Percentiles rank a stretch among this genome's conserved stretches.
phyloP scores from a whole-genome alignment of 2,888 invertebrate species.

The Altica lythri region DNA sequence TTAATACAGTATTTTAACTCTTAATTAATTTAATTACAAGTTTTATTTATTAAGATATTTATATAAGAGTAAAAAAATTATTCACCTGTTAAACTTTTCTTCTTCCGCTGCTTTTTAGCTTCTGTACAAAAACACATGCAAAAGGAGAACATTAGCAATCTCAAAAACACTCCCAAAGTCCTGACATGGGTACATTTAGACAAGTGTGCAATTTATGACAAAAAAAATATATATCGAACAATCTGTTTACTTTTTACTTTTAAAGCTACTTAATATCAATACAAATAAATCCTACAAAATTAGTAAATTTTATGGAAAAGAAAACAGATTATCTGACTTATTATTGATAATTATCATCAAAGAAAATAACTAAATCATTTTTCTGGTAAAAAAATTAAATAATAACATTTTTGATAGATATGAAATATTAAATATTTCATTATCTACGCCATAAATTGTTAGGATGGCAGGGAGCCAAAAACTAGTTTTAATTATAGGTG shows the following conservation, averaged over 20 bases:
- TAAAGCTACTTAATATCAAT: neutral
- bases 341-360: neutral
- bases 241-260: neutral
- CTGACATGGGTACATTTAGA: slow-evolving; percentile 56
- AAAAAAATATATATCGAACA: neutral
- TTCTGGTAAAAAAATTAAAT: slow-evolving; percentile 7
- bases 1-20: slow-evolving; percentile 23
- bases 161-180: slow-evolving; percentile 59
- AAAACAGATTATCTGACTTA: slow-evolving; percentile 10
- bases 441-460: slow-evolving; percentile 39
- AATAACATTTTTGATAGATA: neutral
- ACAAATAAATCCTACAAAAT: too few species aligned
- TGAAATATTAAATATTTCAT: slow-evolving; percentile 10
- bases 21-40: slow-evolving; percentile 34
- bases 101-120: slow-evolving; percentile 94
- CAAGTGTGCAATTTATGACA: slow-evolving; percentile 34
- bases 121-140: slow-evolving; percentile 71
- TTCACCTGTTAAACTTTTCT: slow-evolving; percentile 91
- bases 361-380: slow-evolving; percentile 3
- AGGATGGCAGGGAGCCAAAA: slow-evolving; percentile 37
- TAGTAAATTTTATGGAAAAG: too few species aligned
- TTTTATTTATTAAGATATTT: slow-evolving; percentile 37
- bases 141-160: slow-evolving; percentile 60
- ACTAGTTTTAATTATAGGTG: slow-evolving; percentile 27
- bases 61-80: slow-evolving; percentile 57